These are phyloP conservation scores for Nematopogon swammerdamellus DNA, from an alignment of 2,888 invertebrate species.

Conservation along the genomic window DNA sequence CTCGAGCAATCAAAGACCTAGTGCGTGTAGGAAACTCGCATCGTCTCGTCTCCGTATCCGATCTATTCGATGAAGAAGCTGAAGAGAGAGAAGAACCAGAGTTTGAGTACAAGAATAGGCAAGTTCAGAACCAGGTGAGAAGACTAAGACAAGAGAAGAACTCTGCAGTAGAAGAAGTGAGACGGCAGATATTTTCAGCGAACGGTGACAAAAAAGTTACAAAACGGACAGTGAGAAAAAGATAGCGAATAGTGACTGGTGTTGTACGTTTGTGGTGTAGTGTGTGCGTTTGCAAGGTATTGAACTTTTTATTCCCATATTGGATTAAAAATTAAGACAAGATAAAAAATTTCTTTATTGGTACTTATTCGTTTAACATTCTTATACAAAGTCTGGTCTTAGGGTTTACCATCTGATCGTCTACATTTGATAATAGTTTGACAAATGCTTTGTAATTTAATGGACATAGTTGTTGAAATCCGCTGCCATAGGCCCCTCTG, in stretches of 20 bases:
- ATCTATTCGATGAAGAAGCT: constrained; percentile 51
- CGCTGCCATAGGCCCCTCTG: constrained; percentile 12
- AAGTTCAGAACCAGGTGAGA: constrained; percentile 40
- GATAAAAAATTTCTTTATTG: too few species aligned
- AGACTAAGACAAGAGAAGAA: constrained; percentile 38
- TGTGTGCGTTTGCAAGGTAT: not conserved
- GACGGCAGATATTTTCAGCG: not conserved
- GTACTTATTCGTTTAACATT: constrained; percentile 6
- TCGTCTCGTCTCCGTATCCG: constrained; percentile 61
- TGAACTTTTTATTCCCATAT: too few species aligned
- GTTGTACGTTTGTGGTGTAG: not conserved
- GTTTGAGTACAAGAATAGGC: constrained; percentile 42
- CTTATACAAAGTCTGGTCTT: constrained; percentile 23
- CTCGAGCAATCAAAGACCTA: constrained; percentile 33
- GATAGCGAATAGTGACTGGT: not conserved
- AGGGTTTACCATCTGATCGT: constrained; percentile 16
- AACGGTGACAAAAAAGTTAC: constrained; percentile 2
- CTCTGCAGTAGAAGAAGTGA: constrained; percentile 15
- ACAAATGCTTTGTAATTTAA: constrained; percentile 19
- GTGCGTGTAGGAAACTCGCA: constrained; percentile 32
- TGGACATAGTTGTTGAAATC: constrained; percentile 22
- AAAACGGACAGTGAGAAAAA: not conserved
- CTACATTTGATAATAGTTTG: constrained; percentile 14
- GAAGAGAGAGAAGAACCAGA: constrained; percentile 22
- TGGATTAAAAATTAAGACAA: too few species aligned